Base-by-base conservation (phyloP, 1,140 invertebrate species). In the Caenorhabditis latens region DNA sequence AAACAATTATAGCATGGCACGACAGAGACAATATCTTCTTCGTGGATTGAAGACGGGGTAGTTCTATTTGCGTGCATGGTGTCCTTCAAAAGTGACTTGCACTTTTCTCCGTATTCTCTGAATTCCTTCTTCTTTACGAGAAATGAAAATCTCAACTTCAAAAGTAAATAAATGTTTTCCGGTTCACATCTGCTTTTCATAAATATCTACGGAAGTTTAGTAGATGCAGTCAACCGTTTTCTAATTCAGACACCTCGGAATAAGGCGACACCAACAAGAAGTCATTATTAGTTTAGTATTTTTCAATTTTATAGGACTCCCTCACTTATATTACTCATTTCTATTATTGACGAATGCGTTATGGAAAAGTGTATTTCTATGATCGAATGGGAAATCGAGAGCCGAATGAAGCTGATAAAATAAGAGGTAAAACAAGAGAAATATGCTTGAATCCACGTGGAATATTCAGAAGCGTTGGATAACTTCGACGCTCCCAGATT, bases 311-410 rank as follows among this genome's bases (percentile, higher is more conserved):
- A 46, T 79, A 79, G 71, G 71, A 32, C n/a, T 16, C 42, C 61
- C 8, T 32, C 24, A 9, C 16, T 43, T 24, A 46, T 50, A 21
- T 24, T 43, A n/a, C 19, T n/a, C 13, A 46, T 50, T 50, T 24
- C 13, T 24, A 79, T 50, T 79, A 9, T 71, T 71, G 40, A 53
- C 21, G 65, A 50, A 87, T 87, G 86, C 79, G 86, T 24, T 87
- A 87, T 48, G 86, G 86, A 42, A 87, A 87, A 67, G 86, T 87
- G 32, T 87, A 87, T 67, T 87, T 83, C 40, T 87, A 87, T 65
- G 86, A 87, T 57, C 55, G 86, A 40, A 87, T 87, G 86, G 86
- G 86, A 13, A 87, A 87, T 82, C 55, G 86, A 65, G 86, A 87
- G 43, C 86, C 86, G 4, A 87, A 32, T 53, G 86, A 87, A 57